Evolutionary conservation across 2,888 invertebrate species (phyloP).

Genomic region (Tyria jacobaeae): DNA sequence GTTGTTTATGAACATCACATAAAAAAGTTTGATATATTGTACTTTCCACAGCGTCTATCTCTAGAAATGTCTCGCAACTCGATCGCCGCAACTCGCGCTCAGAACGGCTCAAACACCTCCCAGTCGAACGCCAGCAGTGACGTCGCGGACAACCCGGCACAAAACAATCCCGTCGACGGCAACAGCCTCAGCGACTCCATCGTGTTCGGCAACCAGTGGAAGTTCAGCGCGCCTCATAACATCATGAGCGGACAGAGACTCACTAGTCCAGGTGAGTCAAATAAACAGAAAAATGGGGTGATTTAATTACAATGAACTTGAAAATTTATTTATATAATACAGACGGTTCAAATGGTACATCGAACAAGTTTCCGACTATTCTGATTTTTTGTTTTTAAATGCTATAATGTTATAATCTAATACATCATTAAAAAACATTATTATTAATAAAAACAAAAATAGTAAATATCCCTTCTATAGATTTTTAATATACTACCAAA

Average conservation of each 20-base stretch:
- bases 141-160: slow-evolving; percentile 67
- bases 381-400: too few species aligned
- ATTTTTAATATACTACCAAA: too few species aligned
- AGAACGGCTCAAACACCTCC: slow-evolving; percentile 47
- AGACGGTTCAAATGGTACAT: too few species aligned
- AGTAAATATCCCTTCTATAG: too few species aligned
- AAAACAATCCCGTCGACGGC: slow-evolving; percentile 79
- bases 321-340: too few species aligned
- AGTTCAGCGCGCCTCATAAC: slow-evolving; percentile 64
- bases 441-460: too few species aligned
- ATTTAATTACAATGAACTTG: too few species aligned
- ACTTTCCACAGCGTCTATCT: slow-evolving; percentile 85
- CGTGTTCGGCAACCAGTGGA: slow-evolving; percentile 70
- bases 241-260: slow-evolving; percentile 62
- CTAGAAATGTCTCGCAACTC: slow-evolving; percentile 90
- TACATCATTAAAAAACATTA: too few species aligned
- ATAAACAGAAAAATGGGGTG: too few species aligned
- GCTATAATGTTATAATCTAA: too few species aligned
- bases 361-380: too few species aligned
- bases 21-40: background rate
- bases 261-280: slow-evolving; percentile 66
- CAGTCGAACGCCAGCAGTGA: slow-evolving; percentile 43
- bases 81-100: slow-evolving; percentile 83
- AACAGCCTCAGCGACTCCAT: slow-evolving; percentile 63
- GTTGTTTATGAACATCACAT: too few species aligned